A percentile compares a stretch with the other conserved stretches of the same genome.
phyloP scores from a whole-genome alignment of 2,797 vertebrate species.

The Lithobates sylvaticus region DNA sequence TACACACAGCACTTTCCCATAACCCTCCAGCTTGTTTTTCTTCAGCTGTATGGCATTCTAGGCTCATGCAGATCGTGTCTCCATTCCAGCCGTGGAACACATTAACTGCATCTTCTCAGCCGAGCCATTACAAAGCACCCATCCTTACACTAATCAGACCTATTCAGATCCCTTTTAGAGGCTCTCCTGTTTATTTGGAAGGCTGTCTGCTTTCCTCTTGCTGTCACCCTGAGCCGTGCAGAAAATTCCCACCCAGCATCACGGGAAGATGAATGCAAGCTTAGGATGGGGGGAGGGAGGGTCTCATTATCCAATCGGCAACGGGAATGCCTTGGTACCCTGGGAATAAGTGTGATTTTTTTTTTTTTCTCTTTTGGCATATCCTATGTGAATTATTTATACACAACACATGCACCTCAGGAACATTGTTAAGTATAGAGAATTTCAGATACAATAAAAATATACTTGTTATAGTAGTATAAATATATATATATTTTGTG shows the following conservation, averaged over 20 bases:
- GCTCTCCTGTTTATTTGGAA: slow-evolving; percentile 28
- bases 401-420: slow-evolving; percentile 8
- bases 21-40: slow-evolving; percentile 44
- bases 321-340: slow-evolving; percentile 60
- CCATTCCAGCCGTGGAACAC: slow-evolving; percentile 8
- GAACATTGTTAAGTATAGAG: slow-evolving; percentile 2
- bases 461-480: not conserved
- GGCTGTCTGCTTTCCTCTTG: slow-evolving; percentile 62
- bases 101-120: slow-evolving; percentile 28
- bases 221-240: slow-evolving; percentile 75
- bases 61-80: slow-evolving; percentile 19
- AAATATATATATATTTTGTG: too few species aligned
- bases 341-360: slow-evolving; percentile 63
- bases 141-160: slow-evolving; percentile 19
- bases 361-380: slow-evolving; percentile 41
- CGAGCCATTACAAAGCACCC: slow-evolving; percentile 29
- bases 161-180: slow-evolving; percentile 24
- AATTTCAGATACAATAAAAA: not conserved
- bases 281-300: slow-evolving; percentile 67
- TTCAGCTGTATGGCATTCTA: slow-evolving; percentile 18
- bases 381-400: slow-evolving; percentile 56
- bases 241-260: slow-evolving; percentile 68
- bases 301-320: slow-evolving; percentile 57
- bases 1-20: slow-evolving; percentile 30
- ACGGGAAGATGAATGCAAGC: slow-evolving; percentile 55